A percentile compares a stretch with the other conserved stretches of the same genome.
phyloP scores from a whole-genome alignment of 2,888 invertebrate species.

The Pyrocoelia pectoralis region DNA sequence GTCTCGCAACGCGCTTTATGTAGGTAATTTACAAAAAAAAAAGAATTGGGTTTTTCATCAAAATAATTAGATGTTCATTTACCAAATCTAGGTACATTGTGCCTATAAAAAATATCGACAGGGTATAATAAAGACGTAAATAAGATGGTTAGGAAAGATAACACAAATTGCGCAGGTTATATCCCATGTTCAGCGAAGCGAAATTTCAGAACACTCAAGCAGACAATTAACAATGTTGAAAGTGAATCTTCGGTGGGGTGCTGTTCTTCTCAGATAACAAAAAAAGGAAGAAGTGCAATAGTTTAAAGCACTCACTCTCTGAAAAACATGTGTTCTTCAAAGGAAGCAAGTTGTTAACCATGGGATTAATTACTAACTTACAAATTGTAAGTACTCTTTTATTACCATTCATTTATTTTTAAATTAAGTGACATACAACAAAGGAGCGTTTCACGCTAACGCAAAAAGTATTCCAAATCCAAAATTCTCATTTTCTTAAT shows the following conservation, averaged over 20 bases:
- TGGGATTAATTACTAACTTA: not conserved
- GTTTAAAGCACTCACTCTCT: slow-evolving; percentile 19
- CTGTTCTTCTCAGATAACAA: slow-evolving; percentile 19
- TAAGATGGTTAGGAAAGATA: slow-evolving; percentile 18
- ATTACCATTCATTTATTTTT: not conserved
- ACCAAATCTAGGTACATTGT: too few relatives aligned
- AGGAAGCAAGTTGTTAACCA: not conserved
- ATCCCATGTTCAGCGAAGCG: slow-evolving; percentile 38
- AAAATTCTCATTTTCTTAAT: too few relatives aligned
- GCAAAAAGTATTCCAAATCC: too few relatives aligned
- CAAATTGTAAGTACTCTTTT: not conserved
- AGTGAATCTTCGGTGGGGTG: slow-evolving; percentile 33
- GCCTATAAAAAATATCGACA: too few relatives aligned
- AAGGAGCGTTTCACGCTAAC: too few relatives aligned
- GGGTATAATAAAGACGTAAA: too few relatives aligned
- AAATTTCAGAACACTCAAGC: slow-evolving; percentile 34
- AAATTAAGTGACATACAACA: not conserved
- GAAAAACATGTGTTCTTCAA: slow-evolving; percentile 8
- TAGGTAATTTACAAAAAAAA: too few relatives aligned
- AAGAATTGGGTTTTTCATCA: too few relatives aligned
- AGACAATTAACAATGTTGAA: slow-evolving; percentile 41
- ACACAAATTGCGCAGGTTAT: slow-evolving; percentile 37
- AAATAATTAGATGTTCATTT: too few relatives aligned
- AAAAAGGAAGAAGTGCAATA: slow-evolving; percentile 21
- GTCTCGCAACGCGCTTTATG: not conserved